phyloP scores from a whole-genome alignment of 2,113 vertebrate species.

The Plestiodon gilberti region DNA sequence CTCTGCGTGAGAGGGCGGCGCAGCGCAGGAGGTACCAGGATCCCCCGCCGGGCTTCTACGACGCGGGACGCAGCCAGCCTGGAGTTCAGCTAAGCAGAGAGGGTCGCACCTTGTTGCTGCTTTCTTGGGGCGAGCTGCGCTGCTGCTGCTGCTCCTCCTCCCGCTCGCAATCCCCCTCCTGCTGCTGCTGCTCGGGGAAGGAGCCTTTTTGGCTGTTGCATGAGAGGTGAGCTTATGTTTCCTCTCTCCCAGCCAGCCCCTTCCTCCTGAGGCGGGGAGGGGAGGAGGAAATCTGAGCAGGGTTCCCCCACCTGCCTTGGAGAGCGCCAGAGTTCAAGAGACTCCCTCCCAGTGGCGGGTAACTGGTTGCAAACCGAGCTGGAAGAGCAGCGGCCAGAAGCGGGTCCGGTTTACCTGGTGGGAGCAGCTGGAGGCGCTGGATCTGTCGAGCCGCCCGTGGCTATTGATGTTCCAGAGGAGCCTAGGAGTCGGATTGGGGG shows the following conservation, averaged over 20 bases:
- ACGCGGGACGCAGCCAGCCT: conserved; percentile 30
- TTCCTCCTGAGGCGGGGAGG: conserved; percentile 3
- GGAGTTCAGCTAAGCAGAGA: conserved; percentile 30
- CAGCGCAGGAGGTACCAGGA: conserved; percentile 46
- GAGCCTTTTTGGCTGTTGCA: not conserved
- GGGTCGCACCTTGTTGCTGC: conserved; percentile 65
- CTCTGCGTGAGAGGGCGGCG: conserved; percentile 44
- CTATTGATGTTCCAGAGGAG: not conserved
- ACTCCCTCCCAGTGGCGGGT: conserved; percentile 51
- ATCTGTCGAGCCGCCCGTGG: conserved; percentile 48
- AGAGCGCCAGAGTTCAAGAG: conserved; percentile 64
- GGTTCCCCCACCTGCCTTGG: conserved; percentile 53
- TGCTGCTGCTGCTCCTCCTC: not conserved
- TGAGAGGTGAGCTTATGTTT: conserved; percentile 37
- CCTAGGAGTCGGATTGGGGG: conserved; percentile 56
- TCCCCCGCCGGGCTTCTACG: conserved; percentile 49
- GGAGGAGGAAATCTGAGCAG: conserved; percentile 47
- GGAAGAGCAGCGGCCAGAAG: conserved; percentile 47
- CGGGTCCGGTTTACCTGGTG: conserved; percentile 60
- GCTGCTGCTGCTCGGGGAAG: not conserved
- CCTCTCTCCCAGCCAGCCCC: not conserved
- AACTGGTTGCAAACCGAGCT: conserved; percentile 44
- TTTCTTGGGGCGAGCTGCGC: conserved; percentile 39
- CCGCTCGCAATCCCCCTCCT: not conserved
- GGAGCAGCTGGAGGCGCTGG: conserved; percentile 14